Base-by-base conservation (phyloP, 2,113 vertebrate genomes). In the Triplophysa siluroides region DNA sequence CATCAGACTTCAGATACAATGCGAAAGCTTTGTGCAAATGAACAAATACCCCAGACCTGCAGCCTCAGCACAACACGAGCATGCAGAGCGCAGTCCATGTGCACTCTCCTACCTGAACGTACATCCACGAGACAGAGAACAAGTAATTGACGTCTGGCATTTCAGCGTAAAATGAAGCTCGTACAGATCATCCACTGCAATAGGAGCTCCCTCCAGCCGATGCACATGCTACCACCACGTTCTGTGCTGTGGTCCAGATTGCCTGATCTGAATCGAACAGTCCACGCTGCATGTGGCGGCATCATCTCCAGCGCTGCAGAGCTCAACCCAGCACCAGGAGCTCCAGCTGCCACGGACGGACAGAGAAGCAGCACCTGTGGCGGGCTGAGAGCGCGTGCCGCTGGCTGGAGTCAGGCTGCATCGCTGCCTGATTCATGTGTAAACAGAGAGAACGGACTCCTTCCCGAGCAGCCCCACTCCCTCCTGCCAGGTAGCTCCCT, bases 101-200 rank as follows among this genome's bases (percentile, higher is more conserved):
- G 18, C 23, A 12, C 2, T 41, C 62, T 54, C 89, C 90, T 91
- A 94, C 92, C 91, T 93, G 87, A 89, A 86, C 78, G 78, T 82
- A 84, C 83, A 86, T 91, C 91, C 89, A 84, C 56, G 85, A 89
- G 45, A 86, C n/a, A 5, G 87, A 81, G 76, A 86, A 76, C 85
- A 85, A 80, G 86, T 71, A 81, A 80, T 16, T 89, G 82, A 88
- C 87, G 84, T 93, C 89, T 86, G 90, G 91, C 92, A 93, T 93
- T 82, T 87, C 91, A 89, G 87, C 87, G 26, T 73, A 85, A 81
- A 84, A 69, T 83, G 23, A 78, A 84, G 81, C 85, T 87, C 79
- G 75, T 72, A 56, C 81, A 82, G 85, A 86, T 21, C 68, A 24
- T 78, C 62, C 60, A 66, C 5, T 47, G 79, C 78, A 47, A 38